Conservation (phyloP, 2,888 invertebrate species). For the Drosophila leonis region DNA sequence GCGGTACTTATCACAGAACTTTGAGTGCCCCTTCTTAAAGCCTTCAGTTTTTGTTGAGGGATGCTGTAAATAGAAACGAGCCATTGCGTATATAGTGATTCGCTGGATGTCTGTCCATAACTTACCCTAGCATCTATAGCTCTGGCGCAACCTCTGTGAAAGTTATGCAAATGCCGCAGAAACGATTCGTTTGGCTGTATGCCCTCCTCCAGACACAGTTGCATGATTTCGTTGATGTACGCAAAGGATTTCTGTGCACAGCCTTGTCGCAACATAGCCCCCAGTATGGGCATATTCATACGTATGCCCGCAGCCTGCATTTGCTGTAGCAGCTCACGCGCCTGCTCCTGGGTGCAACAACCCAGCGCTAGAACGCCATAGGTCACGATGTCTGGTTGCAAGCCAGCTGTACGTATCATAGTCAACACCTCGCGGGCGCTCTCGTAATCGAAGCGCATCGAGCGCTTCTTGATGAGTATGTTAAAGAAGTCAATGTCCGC, state of each 20-base stretch:
- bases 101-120: not conserved
- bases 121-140: constrained; percentile 87
- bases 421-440: constrained; percentile 89
- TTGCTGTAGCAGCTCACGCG: constrained; percentile 88
- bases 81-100: not conserved
- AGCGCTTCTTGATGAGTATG: constrained; percentile 93
- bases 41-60: constrained; percentile 72
- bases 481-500: constrained; percentile 94
- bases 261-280: constrained; percentile 90
- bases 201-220: constrained; percentile 87
- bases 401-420: constrained; percentile 87
- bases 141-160: constrained; percentile 87
- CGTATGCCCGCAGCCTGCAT: constrained; percentile 90
- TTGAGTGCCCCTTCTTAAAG: constrained; percentile 84
- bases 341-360: constrained; percentile 89
- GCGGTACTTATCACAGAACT: constrained; percentile 86
- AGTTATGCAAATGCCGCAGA: constrained; percentile 88
- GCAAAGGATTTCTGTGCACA: constrained; percentile 87
- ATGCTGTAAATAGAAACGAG: constrained; percentile 82
- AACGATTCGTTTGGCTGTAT: constrained; percentile 88
- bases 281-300: constrained; percentile 91
- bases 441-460: constrained; percentile 89
- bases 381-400: constrained; percentile 91
- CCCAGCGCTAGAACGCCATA: constrained; percentile 94
- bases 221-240: constrained; percentile 90